phyloP scores from a whole-genome alignment of 35 echinoderm and acorn worm genomes.

The Apostichopus californicus region DNA sequence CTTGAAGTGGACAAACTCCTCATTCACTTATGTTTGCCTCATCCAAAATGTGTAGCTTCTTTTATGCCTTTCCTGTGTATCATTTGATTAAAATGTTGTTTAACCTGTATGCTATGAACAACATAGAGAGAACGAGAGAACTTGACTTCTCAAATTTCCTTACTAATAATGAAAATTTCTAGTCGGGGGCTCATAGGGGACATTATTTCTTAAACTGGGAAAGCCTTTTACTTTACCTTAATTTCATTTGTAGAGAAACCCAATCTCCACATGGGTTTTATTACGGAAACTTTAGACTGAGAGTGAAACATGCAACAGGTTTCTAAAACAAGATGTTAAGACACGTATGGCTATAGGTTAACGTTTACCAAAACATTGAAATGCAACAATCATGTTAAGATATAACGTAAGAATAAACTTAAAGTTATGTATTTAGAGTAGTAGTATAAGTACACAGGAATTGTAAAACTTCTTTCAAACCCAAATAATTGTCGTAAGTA shows the following conservation, averaged over 20 bases:
- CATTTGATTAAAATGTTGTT: too few species aligned
- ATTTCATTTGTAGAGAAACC: neutral
- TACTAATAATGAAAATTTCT: conserved; percentile 16
- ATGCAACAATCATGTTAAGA: too few species aligned
- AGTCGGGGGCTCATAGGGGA: neutral
- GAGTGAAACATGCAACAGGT: neutral
- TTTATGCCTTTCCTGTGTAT: too few species aligned
- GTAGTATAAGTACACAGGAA: too few species aligned
- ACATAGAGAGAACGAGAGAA: neutral
- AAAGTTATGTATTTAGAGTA: too few species aligned
- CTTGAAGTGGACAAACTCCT: too few species aligned
- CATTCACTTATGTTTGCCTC: too few species aligned
- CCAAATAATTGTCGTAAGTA: too few species aligned
- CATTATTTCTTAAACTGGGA: neutral
- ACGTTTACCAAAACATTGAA: too few species aligned
- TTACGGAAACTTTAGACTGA: neutral
- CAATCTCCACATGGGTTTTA: neutral
- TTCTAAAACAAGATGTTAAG: neutral
- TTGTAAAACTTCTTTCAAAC: too few species aligned
- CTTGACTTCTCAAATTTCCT: neutral
- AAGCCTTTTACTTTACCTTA: neutral
- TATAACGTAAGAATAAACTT: too few species aligned
- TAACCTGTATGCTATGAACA: neutral
- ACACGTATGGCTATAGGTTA: too few species aligned
- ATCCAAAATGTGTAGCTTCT: neutral